Percentiles rank a stretch among this genome's conserved stretches.
Conservation (phyloP, 2,888 invertebrate species). For the Steinernema scapterisci region DNA sequence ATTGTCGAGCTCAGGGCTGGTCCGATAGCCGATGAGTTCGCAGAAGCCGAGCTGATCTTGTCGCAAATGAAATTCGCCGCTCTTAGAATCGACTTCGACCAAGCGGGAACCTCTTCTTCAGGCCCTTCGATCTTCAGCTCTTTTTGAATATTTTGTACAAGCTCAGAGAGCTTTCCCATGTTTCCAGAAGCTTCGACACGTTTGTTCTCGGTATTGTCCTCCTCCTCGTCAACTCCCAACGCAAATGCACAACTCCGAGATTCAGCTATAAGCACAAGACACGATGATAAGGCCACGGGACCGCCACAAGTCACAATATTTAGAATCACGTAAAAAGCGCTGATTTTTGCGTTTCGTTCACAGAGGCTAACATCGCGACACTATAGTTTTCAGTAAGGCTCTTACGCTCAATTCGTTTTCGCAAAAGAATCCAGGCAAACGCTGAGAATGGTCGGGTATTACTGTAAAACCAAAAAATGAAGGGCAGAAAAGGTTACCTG, state of each 20-base stretch:
- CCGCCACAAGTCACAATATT: background rate
- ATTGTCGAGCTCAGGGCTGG: conserved; percentile 10
- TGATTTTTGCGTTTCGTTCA: background rate
- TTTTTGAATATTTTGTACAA: conserved; percentile 33
- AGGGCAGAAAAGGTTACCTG: conserved; percentile 70
- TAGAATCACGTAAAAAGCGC: background rate
- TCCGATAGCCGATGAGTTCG: background rate
- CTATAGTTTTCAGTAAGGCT: conserved; percentile 1
- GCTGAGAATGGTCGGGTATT: conserved; percentile 72
- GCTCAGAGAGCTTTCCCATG: conserved; percentile 28
- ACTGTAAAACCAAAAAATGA: conserved; percentile 31
- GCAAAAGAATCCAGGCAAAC: conserved; percentile 88
- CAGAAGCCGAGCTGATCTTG: conserved; percentile 48
- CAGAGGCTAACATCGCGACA: conserved; percentile 32
- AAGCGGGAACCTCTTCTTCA: conserved; percentile 43
- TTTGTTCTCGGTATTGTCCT: conserved; percentile 18
- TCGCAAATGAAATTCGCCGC: conserved; percentile 63
- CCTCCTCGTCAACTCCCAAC: background rate
- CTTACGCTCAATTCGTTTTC: conserved; percentile 86
- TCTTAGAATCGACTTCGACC: conserved; percentile 58
- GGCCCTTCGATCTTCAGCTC: conserved; percentile 15
- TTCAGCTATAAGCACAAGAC: conserved; percentile 31
- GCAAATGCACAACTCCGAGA: background rate
- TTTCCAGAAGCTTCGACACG: background rate
- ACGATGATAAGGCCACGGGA: too few relatives aligned